A percentile compares a stretch with the other conserved stretches of the same genome.
Evolutionary conservation across 2,888 invertebrate species (phyloP).

Genomic region (Sceliomorpha sp.): DNA sequence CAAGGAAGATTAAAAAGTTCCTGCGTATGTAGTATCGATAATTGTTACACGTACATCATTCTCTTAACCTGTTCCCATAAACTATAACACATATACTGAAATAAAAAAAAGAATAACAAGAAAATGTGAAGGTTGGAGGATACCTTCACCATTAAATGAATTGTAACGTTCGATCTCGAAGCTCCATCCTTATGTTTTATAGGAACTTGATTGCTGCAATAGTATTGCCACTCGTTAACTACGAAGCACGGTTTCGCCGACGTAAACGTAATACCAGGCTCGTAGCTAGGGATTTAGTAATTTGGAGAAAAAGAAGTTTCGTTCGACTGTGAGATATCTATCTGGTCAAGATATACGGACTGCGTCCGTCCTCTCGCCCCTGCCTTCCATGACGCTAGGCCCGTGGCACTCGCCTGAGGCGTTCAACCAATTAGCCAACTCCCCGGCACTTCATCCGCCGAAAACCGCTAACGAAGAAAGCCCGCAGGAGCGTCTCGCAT

Average conservation of each 20-base stretch:
- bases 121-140: no score
- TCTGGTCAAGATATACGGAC: slow-evolving; percentile 19
- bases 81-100: no score
- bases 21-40: no score
- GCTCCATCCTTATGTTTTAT: neutral
- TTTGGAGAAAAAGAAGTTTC: slow-evolving; percentile 12
- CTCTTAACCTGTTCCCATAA: no score
- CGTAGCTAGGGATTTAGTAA: slow-evolving; percentile 40
- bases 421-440: slow-evolving; percentile 77
- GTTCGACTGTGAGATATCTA: slow-evolving; percentile 11
- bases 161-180: slow-evolving; percentile 7
- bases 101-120: no score
- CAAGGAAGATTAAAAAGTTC: no score
- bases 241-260: slow-evolving; percentile 7
- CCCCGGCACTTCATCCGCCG: slow-evolving; percentile 69
- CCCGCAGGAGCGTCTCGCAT: slow-evolving; percentile 43
- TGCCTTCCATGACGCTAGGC: no score
- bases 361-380: no score
- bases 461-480: slow-evolving; percentile 71
- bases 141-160: slow-evolving; percentile 8
- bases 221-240: slow-evolving; percentile 5
- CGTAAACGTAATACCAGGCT: slow-evolving; percentile 15
- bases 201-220: neutral
- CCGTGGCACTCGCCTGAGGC: slow-evolving; percentile 70
- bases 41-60: no score